A percentile compares a stretch with the other conserved stretches of the same genome.
phyloP scores from a whole-genome alignment of 2,113 vertebrate genomes.

The Actenoides hombroni region DNA sequence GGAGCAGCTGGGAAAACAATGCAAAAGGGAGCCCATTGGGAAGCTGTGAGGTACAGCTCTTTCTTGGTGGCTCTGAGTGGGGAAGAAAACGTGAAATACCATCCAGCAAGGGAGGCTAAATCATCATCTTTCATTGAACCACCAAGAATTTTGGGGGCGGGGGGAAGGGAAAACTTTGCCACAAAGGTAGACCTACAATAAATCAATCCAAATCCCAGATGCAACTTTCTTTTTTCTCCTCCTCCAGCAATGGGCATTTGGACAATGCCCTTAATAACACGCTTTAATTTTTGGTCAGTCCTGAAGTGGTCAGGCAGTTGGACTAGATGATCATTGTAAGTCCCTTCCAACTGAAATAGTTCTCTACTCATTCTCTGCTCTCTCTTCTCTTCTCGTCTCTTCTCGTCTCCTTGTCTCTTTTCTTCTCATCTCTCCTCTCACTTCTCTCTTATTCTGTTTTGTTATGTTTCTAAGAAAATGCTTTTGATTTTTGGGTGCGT shows the following conservation, averaged over 20 bases:
- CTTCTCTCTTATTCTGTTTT: background rate
- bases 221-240: background rate
- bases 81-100: background rate
- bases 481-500: background rate
- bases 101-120: background rate
- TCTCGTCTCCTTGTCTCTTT: background rate
- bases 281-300: background rate
- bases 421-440: background rate
- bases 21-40: background rate
- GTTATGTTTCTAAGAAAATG: background rate
- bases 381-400: no score
- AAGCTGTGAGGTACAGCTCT: background rate
- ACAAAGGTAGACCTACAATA: background rate
- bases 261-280: background rate
- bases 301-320: background rate
- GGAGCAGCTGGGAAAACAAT: conserved; percentile 45
- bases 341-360: background rate
- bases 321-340: background rate
- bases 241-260: background rate
- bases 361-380: background rate
- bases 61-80: rapidly evolving
- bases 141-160: background rate
- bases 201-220: background rate
- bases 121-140: background rate
- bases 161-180: background rate